Percentiles rank a stretch among this genome's conserved stretches.
phyloP scores from a whole-genome alignment of 2,113 vertebrate genomes.

The Rhipidura dahli region DNA sequence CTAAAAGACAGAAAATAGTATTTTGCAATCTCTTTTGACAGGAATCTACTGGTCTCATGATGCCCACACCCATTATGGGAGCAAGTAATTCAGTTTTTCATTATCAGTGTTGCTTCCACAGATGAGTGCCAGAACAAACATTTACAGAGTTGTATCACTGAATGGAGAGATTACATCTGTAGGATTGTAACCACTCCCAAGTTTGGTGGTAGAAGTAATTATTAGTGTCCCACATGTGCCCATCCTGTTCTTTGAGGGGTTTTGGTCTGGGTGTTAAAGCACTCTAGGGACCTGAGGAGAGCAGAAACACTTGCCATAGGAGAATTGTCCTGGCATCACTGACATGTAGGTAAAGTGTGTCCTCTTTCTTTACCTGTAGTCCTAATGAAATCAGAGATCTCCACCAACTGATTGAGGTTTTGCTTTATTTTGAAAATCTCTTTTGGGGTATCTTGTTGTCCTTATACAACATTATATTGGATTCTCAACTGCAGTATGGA shows the following conservation, averaged over 20 bases:
- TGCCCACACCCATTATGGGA: background rate
- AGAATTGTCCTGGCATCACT: background rate
- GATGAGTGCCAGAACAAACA: background rate
- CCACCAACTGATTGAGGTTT: background rate
- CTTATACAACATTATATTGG: background rate
- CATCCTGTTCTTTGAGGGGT: background rate
- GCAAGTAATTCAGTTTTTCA: background rate
- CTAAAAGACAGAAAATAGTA: background rate
- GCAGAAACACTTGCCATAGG: background rate
- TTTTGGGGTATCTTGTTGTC: background rate
- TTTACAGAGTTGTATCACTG: background rate
- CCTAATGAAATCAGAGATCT: background rate
- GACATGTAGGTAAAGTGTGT: background rate
- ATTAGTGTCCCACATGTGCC: background rate
- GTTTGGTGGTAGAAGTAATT: background rate
- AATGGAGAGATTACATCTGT: background rate
- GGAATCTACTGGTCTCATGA: background rate
- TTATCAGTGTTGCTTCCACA: background rate
- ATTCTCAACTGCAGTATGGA: background rate
- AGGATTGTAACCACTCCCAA: background rate
- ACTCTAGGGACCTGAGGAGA: background rate
- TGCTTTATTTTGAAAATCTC: background rate
- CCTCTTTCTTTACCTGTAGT: background rate
- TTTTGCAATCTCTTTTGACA: conserved; percentile 14
- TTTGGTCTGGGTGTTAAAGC: background rate